Evolutionary conservation across 2,113 vertebrate genomes (phyloP), one percentile per base, ranked within the genome.

Genomic region (Chamaetylas fuelleborni): DNA sequence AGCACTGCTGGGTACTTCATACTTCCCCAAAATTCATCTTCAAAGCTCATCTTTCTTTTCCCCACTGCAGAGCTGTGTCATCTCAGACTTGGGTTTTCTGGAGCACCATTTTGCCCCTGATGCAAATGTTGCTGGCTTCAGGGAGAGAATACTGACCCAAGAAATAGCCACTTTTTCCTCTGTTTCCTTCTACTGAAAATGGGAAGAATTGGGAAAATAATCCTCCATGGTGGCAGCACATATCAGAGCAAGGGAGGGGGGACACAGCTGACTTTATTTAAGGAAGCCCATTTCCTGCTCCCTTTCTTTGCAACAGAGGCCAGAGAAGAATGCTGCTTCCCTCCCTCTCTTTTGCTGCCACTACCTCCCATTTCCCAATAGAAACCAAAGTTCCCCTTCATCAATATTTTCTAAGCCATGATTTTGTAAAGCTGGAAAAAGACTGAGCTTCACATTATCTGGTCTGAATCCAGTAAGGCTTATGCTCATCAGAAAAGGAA

Each of bases 211-310:
- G 61, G 22, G 36, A 88, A 93, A 93, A 45, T 8, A 80, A 67
- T 34, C 14, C 22, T 57, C 18, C 2, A 5, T 20, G 22, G 33
- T 36, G 47, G 56, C 28, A 85, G 71, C 47, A 86, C 45, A 73
- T 7, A 14, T 56, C 56, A 42, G 47, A 51, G 18, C 19, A 77
- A 14, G 10, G 25, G 23, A 70, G 36, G 15, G 7, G 13, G 6
- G 19, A 47, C 9, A 12, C 0, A 3, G 38, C 0, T 58, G 33
- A 51, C 36, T 78, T 73, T 22, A 26, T 29, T 54, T n/a, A 24
- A 81, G 36, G 29, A 90, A 40, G 18, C 7, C 47, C 31, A 45
- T 26, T 66, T 88, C 33, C 56, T 34, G 6, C 19, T 88, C 48
- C 25, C 12, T 51, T 50, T 65, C 70, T 57, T 26, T 54, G 24